These are phyloP conservation scores for Rhinichthys osculus DNA, from an alignment of 2,797 vertebrate species.

Conservation along the genomic window DNA sequence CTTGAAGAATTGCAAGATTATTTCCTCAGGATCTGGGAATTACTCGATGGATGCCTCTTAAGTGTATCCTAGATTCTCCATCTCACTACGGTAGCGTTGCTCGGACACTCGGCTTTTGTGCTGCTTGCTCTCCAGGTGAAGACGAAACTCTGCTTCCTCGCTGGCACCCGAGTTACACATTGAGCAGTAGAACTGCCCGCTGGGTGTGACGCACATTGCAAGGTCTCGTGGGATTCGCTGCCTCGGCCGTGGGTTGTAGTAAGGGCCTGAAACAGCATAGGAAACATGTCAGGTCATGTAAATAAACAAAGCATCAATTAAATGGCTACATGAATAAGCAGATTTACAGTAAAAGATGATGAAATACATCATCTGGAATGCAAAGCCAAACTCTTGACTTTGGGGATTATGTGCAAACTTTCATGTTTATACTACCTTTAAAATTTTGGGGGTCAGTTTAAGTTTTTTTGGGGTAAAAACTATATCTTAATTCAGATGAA, in stretches of 20 bases:
- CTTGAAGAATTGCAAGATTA: conserved; percentile 33
- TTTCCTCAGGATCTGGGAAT: neutral
- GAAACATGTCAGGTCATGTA: conserved; percentile 9
- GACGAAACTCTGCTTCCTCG: conserved; percentile 94
- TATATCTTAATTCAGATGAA: neutral
- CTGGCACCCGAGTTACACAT: conserved; percentile 97
- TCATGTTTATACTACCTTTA: neutral
- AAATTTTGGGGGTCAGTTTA: neutral
- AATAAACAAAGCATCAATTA: neutral
- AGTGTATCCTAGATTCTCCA: conserved; percentile 96
- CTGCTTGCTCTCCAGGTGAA: conserved; percentile 97
- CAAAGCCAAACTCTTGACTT: neutral
- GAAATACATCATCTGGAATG: neutral
- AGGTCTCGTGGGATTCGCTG: conserved; percentile 96
- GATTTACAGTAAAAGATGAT: neutral
- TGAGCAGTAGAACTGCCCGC: conserved; percentile 98
- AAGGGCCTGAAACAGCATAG: conserved; percentile 83
- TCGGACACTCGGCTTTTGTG: conserved; percentile 98
- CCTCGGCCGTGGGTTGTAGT: conserved; percentile 94
- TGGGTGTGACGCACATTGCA: conserved; percentile 98
- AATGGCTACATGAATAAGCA: neutral
- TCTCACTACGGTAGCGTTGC: conserved; percentile 93
- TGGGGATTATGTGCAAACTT: neutral
- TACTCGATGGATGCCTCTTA: conserved; percentile 68
- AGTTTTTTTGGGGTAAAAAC: neutral